Percentiles rank a stretch among this genome's conserved stretches.
Conservation (phyloP, 2,888 invertebrate species). For the Cryptocheilus praepositus region DNA sequence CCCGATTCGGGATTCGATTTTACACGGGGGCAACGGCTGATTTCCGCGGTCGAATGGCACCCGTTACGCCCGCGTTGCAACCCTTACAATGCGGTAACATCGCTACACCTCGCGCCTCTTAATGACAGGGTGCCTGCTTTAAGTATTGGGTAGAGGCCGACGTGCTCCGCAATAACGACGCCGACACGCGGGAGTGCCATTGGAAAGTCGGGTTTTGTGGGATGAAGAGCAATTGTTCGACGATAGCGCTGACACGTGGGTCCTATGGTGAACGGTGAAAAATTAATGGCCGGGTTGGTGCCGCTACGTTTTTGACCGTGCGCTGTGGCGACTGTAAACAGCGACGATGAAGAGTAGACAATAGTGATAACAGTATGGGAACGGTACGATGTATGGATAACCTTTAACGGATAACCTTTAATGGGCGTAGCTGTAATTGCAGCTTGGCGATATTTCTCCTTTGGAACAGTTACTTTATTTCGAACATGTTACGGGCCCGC, state of each 20-base stretch:
- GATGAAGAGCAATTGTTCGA: slow-evolving; percentile 1
- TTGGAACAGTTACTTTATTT: too few species aligned
- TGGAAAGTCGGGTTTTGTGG: background rate
- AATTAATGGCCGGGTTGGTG: too few species aligned
- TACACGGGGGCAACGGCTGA: slow-evolving; percentile 29
- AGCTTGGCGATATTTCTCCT: too few species aligned
- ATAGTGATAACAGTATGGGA: too few species aligned
- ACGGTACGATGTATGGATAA: too few species aligned
- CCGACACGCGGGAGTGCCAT: background rate
- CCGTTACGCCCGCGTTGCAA: background rate
- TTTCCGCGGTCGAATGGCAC: background rate
- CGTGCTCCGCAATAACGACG: background rate
- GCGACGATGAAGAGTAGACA: too few species aligned
- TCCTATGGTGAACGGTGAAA: background rate
- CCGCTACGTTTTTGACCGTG: background rate
- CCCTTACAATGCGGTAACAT: background rate
- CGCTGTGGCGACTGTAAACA: too few species aligned
- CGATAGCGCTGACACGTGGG: background rate
- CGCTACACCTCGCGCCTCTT: background rate
- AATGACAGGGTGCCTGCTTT: slow-evolving; percentile 4
- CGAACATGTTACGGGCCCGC: too few species aligned
- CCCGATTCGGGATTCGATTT: slow-evolving; percentile 43
- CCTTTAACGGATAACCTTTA: too few species aligned
- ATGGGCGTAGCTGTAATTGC: too few species aligned
- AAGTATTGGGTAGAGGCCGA: background rate